Evolutionary conservation across 2,888 invertebrate species (phyloP).

Genomic region (Acanthococcus lagerstroemiae): DNA sequence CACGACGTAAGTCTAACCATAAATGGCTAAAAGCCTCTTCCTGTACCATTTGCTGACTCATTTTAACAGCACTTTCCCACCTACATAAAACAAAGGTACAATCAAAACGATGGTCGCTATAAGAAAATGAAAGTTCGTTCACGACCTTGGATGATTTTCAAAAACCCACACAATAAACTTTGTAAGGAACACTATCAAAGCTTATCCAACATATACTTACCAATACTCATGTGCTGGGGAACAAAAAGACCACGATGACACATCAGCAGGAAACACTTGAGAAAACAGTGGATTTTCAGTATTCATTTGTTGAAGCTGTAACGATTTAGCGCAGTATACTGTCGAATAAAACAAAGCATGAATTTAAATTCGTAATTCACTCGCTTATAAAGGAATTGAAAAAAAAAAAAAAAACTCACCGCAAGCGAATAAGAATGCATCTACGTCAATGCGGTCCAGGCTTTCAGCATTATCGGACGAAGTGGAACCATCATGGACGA

Average conservation of each 20-base stretch:
- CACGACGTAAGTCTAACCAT: slow-evolving; percentile 61
- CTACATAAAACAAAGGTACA: too few relatives aligned
- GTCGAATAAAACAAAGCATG: neutral
- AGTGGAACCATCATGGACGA: slow-evolving; percentile 15
- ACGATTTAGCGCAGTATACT: slow-evolving; percentile 42
- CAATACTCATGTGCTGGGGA: slow-evolving; percentile 49
- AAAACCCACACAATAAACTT: neutral
- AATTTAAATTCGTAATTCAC: too few relatives aligned
- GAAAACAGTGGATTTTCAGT: slow-evolving; percentile 46
- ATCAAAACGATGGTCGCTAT: too few relatives aligned
- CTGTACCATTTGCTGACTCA: slow-evolving; percentile 50
- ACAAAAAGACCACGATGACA: slow-evolving; percentile 56
- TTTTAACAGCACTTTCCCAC: slow-evolving; percentile 57
- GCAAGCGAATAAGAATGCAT: slow-evolving; percentile 63
- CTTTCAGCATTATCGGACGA: slow-evolving; percentile 52
- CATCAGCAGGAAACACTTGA: slow-evolving; percentile 57
- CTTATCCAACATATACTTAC: neutral
- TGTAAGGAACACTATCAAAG: neutral
- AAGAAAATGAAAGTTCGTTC: too few relatives aligned
- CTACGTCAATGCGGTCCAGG: slow-evolving; percentile 65
- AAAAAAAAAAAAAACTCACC: too few relatives aligned
- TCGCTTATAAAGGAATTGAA: too few relatives aligned
- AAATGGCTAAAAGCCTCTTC: slow-evolving; percentile 50
- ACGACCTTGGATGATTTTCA: too few relatives aligned
- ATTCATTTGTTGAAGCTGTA: slow-evolving; percentile 48